Percentiles rank a stretch among this genome's conserved stretches.
Evolutionary conservation across 2,113 vertebrate genomes (phyloP).

Genomic region (Falcunculus frontatus): DNA sequence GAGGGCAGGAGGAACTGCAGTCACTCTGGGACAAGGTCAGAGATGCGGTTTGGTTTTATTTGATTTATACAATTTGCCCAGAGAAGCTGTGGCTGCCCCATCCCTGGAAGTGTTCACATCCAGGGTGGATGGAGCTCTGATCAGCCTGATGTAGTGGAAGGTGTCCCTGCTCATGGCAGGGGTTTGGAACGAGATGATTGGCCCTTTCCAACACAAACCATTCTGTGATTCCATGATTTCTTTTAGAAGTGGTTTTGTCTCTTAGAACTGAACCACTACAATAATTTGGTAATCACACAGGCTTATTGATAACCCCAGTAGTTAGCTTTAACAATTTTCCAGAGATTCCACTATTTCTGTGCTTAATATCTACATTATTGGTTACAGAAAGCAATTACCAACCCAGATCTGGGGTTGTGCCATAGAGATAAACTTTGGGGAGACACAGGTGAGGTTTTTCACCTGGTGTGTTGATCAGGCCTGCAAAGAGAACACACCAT

Average conservation of each 20-base stretch:
- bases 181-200: not conserved
- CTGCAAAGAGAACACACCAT: not conserved
- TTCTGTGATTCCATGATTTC: not conserved
- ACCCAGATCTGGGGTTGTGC: not conserved
- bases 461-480: not conserved
- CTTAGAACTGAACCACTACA: not conserved
- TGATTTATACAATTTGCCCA: not conserved
- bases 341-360: not conserved
- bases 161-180: not conserved
- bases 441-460: not conserved
- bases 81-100: not conserved
- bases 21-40: slow-evolving; percentile 97
- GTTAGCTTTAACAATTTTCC: not conserved
- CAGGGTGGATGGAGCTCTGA: not conserved
- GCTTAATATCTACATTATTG: not conserved
- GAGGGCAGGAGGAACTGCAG: slow-evolving; percentile 95
- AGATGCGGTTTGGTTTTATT: not conserved
- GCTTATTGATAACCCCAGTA: not conserved
- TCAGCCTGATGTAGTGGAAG: not conserved
- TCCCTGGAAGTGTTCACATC: not conserved
- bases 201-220: not conserved
- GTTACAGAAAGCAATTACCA: not conserved
- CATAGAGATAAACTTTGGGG: not conserved
- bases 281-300: not conserved
- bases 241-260: not conserved